Evolutionary conservation across 2,888 invertebrate species (phyloP).

Genomic region (Zelleria hepariella): DNA sequence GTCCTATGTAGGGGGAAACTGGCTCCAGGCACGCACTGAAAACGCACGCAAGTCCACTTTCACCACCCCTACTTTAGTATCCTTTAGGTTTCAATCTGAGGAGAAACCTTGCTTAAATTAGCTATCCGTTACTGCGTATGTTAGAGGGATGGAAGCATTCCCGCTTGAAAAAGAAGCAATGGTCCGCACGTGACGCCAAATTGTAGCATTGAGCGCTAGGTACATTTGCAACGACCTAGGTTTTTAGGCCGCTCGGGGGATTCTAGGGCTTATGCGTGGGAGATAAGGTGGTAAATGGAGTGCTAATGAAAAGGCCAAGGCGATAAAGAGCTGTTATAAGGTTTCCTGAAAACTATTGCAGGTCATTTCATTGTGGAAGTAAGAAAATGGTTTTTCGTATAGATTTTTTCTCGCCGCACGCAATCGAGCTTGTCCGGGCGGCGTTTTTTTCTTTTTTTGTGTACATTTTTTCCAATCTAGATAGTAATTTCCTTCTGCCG

Average conservation of each 20-base stretch:
- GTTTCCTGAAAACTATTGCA: conserved; percentile 42
- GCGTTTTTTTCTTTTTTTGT: background rate
- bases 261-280: conserved; percentile 27
- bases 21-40: conserved; percentile 55
- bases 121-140: background rate
- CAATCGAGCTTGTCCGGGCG: conserved; percentile 12
- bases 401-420: conserved; percentile 23
- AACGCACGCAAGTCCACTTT: conserved; percentile 55
- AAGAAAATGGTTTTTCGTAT: conserved; percentile 26
- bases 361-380: conserved; percentile 37
- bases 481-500: background rate
- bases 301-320: conserved; percentile 14
- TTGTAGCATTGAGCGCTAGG: conserved; percentile 9
- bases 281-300: conserved; percentile 27
- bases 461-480: background rate
- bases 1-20: conserved; percentile 58
- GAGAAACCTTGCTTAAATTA: background rate
- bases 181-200: background rate
- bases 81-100: background rate
- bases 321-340: conserved; percentile 31
- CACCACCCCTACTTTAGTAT: background rate
- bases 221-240: conserved; percentile 32
- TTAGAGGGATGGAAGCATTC: background rate
- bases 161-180: background rate
- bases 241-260: conserved; percentile 18